Base-by-base conservation (phyloP, 2,797 vertebrate species). In the Acomys russatus region DNA sequence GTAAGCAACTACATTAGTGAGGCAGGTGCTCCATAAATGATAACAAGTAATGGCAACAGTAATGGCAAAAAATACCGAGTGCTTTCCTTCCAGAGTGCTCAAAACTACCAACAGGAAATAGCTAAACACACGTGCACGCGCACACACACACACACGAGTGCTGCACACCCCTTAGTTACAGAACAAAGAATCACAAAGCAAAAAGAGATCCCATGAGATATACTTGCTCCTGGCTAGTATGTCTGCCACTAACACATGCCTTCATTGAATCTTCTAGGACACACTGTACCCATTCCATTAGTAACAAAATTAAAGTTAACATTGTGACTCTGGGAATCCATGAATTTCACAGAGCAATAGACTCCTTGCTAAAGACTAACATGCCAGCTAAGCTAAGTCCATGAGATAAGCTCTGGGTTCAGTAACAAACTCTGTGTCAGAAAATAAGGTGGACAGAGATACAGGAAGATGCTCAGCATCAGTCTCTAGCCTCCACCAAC, bases 31-130 rank as follows among this genome's bases (percentile, higher is more conserved):
- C 89, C 61, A 94, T 70, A 33, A 44, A 76, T 79, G 93, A 92
- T 93, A 93, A 94, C 94, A 95, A 88, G 96, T 80, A 97, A 97
- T 95, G 89, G 88, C 85, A 96, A 91, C 0, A 91, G 86, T 90
- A 96, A 97, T 92, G 91, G 96, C 90, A 93, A 96, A 97, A 96
- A 94, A 94, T 79, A 33, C 77, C 86, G 94, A 91, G 94, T 92
- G 73, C 61, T 54, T 91, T 82, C 92, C 96, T 85, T 92, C 49
- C 64, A 79, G 66, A 89, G 56, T 68, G 59, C 92, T 94, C 80
- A 80, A 85, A 86, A 96, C 59, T 73, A 92, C 82, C 5, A 56
- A 87, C 0, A 44, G 54, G 61, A 92, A 94, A 93, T 20, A 85
- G 70, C 80, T 51, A 61, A 54, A 77, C 7, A 89, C 20, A 71